A percentile compares a stretch with the other conserved stretches of the same genome.
Conservation (phyloP, 2,113 vertebrate genomes). For the Ceyx melanurus region DNA sequence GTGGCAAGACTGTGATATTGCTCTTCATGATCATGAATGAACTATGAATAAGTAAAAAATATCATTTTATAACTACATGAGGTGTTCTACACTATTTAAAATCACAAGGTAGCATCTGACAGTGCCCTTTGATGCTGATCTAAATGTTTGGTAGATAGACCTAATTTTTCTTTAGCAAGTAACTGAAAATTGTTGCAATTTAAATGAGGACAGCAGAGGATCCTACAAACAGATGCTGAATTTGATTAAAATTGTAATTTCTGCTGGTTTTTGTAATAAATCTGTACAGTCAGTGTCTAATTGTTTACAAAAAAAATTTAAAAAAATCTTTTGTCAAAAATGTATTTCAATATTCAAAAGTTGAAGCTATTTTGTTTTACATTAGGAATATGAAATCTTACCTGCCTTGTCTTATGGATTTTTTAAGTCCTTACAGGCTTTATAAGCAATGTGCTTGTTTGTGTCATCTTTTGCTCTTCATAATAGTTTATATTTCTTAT, state of each 20-base stretch:
- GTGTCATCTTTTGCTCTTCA: not conserved
- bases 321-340: not conserved
- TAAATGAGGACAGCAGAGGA: not conserved
- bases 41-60: not conserved
- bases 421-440: accelerated
- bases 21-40: not conserved
- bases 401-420: not conserved
- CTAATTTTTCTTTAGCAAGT: not conserved
- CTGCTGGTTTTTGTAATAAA: not conserved
- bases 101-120: not conserved
- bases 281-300: not conserved
- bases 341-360: not conserved
- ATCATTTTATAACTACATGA: not conserved
- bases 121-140: not conserved
- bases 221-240: not conserved
- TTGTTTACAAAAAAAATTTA: not conserved
- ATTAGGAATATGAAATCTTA: not conserved
- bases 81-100: not conserved
- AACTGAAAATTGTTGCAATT: not conserved
- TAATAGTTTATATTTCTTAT: not conserved
- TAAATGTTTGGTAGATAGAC: not conserved
- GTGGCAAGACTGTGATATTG: not conserved
- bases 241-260: not conserved
- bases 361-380: not conserved
- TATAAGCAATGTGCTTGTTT: not conserved